Conservation (phyloP, 2,888 invertebrate species). For the Cerceris rybyensis region DNA sequence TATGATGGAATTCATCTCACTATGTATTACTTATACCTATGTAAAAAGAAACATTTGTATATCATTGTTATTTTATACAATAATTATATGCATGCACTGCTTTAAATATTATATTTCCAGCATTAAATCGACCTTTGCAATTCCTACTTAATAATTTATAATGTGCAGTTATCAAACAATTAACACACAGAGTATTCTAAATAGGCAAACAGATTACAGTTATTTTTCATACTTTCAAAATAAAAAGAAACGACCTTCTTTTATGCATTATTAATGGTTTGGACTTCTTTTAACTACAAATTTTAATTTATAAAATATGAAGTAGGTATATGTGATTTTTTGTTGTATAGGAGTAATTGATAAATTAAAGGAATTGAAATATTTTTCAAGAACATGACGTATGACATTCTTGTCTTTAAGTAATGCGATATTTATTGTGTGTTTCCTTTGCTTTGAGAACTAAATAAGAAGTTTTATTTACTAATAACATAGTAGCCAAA, state of each 20-base stretch:
- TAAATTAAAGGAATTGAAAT: not conserved
- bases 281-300: no score
- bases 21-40: not conserved
- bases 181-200: conserved; percentile 5
- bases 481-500: no score
- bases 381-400: not conserved
- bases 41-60: not conserved
- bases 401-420: not conserved
- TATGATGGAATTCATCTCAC: conserved; percentile 16
- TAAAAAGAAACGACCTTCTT: no score
- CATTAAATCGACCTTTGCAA: conserved; percentile 12
- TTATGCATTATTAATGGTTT: no score
- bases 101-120: conserved; percentile 26
- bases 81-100: conserved; percentile 24
- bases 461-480: not conserved
- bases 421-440: not conserved
- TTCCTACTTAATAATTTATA: conserved; percentile 23
- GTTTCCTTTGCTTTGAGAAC: conserved; percentile 1
- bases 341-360: not conserved
- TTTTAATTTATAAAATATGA: no score
- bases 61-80: conserved; percentile 11
- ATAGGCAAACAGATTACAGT: not conserved
- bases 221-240: no score
- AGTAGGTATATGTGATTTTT: no score
- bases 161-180: conserved; percentile 11